Evolutionary conservation across 1,140 invertebrate genomes (phyloP), one percentile per base, ranked within the genome.

Genomic region (Cyphomyrmex costatus): DNA sequence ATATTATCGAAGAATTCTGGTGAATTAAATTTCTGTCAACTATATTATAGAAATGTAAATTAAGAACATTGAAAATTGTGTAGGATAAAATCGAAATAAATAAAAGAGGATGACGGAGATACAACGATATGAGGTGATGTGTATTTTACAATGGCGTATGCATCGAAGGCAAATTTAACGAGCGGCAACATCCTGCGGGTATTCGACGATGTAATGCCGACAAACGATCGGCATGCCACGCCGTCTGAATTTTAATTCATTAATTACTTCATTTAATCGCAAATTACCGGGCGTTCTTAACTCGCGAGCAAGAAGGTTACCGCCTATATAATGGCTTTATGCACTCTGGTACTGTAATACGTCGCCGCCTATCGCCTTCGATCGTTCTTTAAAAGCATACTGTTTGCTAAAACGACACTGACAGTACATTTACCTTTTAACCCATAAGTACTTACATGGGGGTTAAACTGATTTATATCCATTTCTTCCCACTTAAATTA

Each of bases 221-320:
- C 86, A 85, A 89, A 91, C 90, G 86, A 91, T 74, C 79, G 61
- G 36, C 65, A 76, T 65, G 53, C 30, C 65, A 90, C 90, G 92
- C 85, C 71, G 76, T 46, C 90, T 92, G 92, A 92, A 93, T 93
- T 92, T 92, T 89, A 93, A 92, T 92, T 73, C 88, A 68, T 88
- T 92, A 89, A 93, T 93, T 89, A 91, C 92, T 93, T 92, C 90
- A 93, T 92, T 93, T 91, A 92, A 92, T 92, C 89, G 87, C 78
- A 92, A 90, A 91, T 90, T 87, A 90, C 88, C 68, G 87, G 63
- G 70, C 63, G 79, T 24, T 79, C 87, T 89, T 84, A 88, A 91
- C 66, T 91, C 74, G 63, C 83, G 70, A 86, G 89, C 78, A 89
- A 83, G 73, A 77, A 80, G 82, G 77, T 73, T 77, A 42, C 77